A percentile compares a stretch with the other conserved stretches of the same genome.
phyloP scores from a whole-genome alignment of 2,113 vertebrate species.

The Hassar affinis region DNA sequence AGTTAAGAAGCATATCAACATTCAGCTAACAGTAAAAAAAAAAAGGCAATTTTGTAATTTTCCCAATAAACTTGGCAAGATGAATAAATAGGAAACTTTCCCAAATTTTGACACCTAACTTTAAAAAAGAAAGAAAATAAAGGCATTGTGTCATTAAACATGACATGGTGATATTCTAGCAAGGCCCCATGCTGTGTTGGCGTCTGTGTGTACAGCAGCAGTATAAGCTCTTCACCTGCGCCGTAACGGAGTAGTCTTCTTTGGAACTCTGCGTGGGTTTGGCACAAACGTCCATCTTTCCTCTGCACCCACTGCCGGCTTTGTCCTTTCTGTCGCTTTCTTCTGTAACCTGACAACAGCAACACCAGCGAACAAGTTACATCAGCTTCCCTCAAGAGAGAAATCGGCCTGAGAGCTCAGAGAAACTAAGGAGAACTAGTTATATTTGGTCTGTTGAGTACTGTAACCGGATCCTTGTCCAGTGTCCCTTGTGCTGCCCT shows the following conservation, averaged over 20 bases:
- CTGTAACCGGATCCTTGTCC: background rate
- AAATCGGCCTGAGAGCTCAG: conserved; percentile 11
- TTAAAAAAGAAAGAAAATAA: conserved; percentile 1
- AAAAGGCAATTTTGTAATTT: too few species aligned
- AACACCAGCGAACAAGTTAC: conserved; percentile 7
- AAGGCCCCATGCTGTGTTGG: conserved; percentile 24
- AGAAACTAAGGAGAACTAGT: conserved; percentile 8
- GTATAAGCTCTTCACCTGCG: conserved; percentile 26
- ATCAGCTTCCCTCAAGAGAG: background rate
- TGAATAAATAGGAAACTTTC: conserved; percentile 21
- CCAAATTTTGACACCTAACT: conserved; percentile 14
- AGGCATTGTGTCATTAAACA: conserved; percentile 1
- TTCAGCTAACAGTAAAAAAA: background rate
- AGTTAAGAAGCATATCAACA: background rate
- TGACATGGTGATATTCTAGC: background rate
- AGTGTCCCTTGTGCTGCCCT: conserved; percentile 7
- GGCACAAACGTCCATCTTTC: conserved; percentile 37
- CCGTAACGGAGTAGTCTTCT: conserved; percentile 23
- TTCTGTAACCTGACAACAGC: conserved; percentile 62
- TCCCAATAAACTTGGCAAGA: background rate
- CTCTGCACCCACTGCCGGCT: conserved; percentile 40
- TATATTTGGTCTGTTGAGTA: background rate
- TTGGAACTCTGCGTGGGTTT: conserved; percentile 53
- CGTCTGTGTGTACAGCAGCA: conserved; percentile 15
- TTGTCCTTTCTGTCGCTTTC: conserved; percentile 51